Percentiles rank a stretch among this genome's conserved stretches.
Conservation (phyloP, 2,888 invertebrate species). For the Oligia latruncula region DNA sequence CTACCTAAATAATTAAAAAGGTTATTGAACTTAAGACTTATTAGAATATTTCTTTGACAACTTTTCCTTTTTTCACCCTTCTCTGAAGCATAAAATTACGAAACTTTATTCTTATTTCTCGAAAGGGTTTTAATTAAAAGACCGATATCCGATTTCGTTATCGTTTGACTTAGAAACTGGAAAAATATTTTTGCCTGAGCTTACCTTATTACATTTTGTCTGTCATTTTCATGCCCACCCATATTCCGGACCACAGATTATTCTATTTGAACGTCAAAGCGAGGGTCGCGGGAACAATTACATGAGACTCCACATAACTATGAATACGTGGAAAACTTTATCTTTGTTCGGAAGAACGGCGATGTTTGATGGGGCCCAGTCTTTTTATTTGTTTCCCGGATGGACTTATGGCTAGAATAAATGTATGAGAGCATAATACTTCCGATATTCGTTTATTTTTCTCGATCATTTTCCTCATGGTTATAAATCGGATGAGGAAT, state of each 20-base stretch:
- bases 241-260: constrained; percentile 48
- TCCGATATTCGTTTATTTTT: constrained; percentile 51
- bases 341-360: constrained; percentile 49
- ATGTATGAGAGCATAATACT: constrained; percentile 49
- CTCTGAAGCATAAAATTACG: constrained; percentile 52
- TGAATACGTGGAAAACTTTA: constrained; percentile 61
- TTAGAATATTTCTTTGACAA: constrained; percentile 50
- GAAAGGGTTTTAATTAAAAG: constrained; percentile 64
- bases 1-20: neutral
- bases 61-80: constrained; percentile 44
- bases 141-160: constrained; percentile 56
- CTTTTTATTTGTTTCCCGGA: constrained; percentile 61
- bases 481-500: constrained; percentile 5
- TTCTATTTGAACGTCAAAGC: constrained; percentile 58
- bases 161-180: constrained; percentile 52
- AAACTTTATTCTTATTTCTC: constrained; percentile 50
- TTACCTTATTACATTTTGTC: constrained; percentile 47
- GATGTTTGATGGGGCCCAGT: constrained; percentile 52
- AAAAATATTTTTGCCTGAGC: constrained; percentile 42
- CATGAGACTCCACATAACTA: constrained; percentile 49
- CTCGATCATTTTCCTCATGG: constrained; percentile 53
- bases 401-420: constrained; percentile 53
- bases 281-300: constrained; percentile 60
- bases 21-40: constrained; percentile 36
- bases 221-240: constrained; percentile 44